These are phyloP conservation scores for Chlamydotis undulata DNA, from an alignment of 2,113 vertebrate genomes.

Conservation along the genomic window DNA sequence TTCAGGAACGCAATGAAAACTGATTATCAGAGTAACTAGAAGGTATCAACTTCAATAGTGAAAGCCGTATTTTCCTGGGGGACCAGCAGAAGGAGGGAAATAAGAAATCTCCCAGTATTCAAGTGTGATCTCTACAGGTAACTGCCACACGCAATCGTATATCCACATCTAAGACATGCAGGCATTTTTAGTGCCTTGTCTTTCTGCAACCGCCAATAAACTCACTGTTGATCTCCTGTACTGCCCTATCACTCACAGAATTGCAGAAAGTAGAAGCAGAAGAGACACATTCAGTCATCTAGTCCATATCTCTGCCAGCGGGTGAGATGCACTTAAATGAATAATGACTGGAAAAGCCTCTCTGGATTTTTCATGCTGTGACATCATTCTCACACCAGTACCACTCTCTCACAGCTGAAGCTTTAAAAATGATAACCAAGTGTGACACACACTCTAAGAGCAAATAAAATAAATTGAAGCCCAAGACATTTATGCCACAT, in stretches of 20 bases:
- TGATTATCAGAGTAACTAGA: not conserved
- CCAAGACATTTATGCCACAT: not conserved
- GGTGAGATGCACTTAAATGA: not conserved
- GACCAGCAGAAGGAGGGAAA: not conserved
- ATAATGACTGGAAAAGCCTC: not conserved
- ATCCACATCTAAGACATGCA: not conserved
- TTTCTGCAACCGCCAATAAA: not conserved
- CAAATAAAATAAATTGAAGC: not conserved
- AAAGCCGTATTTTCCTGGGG: not conserved
- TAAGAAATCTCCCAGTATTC: not conserved
- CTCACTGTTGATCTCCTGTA: not conserved
- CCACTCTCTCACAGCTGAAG: not conserved
- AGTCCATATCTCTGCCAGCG: not conserved
- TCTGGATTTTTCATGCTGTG: not conserved
- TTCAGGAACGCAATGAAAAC: not conserved
- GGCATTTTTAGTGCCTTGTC: not conserved
- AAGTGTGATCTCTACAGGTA: not conserved
- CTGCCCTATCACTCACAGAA: not conserved
- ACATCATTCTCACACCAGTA: not conserved
- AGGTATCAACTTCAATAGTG: not conserved
- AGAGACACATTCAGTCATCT: not conserved
- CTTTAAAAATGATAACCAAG: constrained; percentile 4
- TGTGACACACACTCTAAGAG: not conserved
- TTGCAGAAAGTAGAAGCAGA: not conserved
- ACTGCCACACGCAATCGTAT: not conserved